Base-by-base conservation (phyloP, 2,113 vertebrate genomes). In the Poecilia latipinna region DNA sequence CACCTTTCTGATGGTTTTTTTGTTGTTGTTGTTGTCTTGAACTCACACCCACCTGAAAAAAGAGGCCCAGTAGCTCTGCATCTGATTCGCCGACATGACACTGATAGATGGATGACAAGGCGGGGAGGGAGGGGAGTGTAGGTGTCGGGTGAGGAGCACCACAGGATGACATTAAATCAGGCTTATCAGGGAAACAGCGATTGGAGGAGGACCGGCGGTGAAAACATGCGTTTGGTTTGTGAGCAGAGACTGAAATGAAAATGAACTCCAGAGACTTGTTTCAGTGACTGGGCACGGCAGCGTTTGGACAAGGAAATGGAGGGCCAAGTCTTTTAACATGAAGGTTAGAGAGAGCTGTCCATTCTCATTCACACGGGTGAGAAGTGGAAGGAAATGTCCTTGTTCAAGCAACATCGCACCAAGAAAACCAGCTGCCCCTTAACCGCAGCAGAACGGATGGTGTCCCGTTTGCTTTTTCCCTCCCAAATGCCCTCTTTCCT, bases 341-440 rank as follows among this genome's bases (percentile, higher is more conserved):
- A 60, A 68, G 62, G 11, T 11, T 24, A 57, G 68, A 60, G 70
- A 77, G 70, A 63, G 42, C 65, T 19, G 73, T 89, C 79, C 61
- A 73, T 90, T 77, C 48, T 86, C 75, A 74, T 86, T 83, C 24
- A 28, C 61, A 37, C 54, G 62, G 35, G 70, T n/a, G 37, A 77
- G 65, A 63, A 35, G 61, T 83, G 69, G 28, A 75, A 70, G 77
- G 67, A 68, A 57, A 82, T 68, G 19, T 37, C 75, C 65, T 68
- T 80, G 76, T 85, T 77, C 68, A 85, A 78, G 79, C 81, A 77
- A 83, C 74, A 68, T 51, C 57, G 64, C 71, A 70, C 71, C 69
- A n/a, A 78, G 51, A 29, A 79, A 78, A 54, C n/a, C n/a, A n/a
- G n/a, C n/a, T n/a, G n/a, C n/a, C n/a, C n/a, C n/a, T n/a, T n/a